These are phyloP conservation scores for Tenualosa thibaudeaui DNA, from an alignment of 2,797 vertebrate genomes.

Conservation along the genomic window DNA sequence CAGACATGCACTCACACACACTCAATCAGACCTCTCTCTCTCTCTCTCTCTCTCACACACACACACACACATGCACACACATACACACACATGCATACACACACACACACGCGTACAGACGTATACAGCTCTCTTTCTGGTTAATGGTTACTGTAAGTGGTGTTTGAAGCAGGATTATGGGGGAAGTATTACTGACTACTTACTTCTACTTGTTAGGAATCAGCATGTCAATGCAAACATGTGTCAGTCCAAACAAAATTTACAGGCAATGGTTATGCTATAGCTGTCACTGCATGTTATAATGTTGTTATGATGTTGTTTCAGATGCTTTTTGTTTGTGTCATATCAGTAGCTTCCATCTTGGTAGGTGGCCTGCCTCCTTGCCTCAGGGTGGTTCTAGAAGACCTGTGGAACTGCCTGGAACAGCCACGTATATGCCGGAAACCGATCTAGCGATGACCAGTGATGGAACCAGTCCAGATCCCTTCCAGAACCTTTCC, in stretches of 20 bases:
- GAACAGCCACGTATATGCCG: background rate
- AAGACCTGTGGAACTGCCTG: background rate
- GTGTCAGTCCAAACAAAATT: background rate
- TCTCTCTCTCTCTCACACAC: no score
- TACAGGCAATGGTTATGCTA: background rate
- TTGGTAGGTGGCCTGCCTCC: background rate
- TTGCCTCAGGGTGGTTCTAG: background rate
- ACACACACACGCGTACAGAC: background rate
- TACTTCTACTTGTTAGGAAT: background rate
- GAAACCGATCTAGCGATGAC: constrained; percentile 3
- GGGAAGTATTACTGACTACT: background rate
- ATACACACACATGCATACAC: background rate
- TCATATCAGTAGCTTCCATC: background rate
- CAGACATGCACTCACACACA: background rate
- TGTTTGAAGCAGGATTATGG: background rate
- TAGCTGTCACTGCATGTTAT: background rate
- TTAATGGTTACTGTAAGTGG: constrained; percentile 1
- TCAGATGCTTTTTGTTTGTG: background rate
- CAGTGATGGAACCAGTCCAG: background rate
- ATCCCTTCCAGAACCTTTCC: background rate
- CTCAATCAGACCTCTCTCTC: background rate
- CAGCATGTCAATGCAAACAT: background rate
- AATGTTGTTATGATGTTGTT: no score
- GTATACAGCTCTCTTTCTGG: background rate
- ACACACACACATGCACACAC: background rate